phyloP scores from a whole-genome alignment of 2,797 vertebrate species.

The Nyctalus aviator region DNA sequence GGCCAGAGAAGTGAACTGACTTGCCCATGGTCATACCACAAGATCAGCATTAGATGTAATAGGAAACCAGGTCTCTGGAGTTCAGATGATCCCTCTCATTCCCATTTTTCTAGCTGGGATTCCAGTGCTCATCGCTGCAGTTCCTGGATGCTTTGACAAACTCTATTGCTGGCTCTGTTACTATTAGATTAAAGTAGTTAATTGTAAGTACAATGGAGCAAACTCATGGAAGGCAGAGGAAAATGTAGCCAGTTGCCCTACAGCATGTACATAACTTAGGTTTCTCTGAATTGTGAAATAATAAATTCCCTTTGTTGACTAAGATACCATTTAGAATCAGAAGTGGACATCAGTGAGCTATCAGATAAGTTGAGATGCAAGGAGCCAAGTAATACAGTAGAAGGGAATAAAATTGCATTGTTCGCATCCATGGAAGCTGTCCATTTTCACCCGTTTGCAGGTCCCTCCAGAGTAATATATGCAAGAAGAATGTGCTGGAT shows the following conservation, averaged over 20 bases:
- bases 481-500: background rate
- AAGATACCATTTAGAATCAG: conserved; percentile 14
- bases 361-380: background rate
- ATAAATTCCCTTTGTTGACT: background rate
- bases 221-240: background rate
- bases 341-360: background rate
- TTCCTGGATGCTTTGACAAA: background rate
- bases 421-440: background rate
- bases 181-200: background rate
- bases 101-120: background rate
- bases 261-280: background rate
- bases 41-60: background rate
- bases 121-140: background rate
- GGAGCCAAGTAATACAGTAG: background rate
- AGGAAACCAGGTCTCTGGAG: background rate
- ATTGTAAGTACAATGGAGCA: background rate
- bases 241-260: background rate
- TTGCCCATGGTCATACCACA: background rate
- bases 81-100: background rate
- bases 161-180: background rate
- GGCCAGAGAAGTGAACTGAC: background rate
- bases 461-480: background rate
- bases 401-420: background rate
- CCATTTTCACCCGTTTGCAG: background rate
- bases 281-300: background rate